Evolutionary conservation across 2,113 vertebrate genomes (phyloP).

Genomic region (Trichomycterus rosablanca): DNA sequence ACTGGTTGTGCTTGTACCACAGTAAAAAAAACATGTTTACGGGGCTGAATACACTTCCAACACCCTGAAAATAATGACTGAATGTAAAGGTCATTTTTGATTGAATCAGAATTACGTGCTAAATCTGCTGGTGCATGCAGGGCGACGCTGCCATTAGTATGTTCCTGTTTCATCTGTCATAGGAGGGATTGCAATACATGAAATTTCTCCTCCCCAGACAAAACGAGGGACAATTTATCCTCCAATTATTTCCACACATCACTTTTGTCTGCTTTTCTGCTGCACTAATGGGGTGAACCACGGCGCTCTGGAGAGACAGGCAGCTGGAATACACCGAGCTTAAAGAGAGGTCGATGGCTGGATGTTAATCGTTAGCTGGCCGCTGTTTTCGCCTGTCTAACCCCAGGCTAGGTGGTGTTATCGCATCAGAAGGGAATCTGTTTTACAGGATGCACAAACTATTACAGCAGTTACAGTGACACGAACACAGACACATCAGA

Average conservation of each 20-base stretch:
- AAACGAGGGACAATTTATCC: background rate
- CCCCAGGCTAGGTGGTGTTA: background rate
- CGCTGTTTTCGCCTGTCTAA: background rate
- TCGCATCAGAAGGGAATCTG: background rate
- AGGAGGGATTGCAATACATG: background rate
- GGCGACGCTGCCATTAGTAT: too few relatives aligned
- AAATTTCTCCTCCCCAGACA: background rate
- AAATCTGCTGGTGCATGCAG: too few relatives aligned
- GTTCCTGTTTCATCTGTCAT: background rate
- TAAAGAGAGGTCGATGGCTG: background rate
- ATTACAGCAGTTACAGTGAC: background rate
- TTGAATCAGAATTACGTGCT: too few relatives aligned
- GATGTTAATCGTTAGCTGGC: background rate
- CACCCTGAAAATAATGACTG: too few relatives aligned
- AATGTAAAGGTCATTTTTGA: too few relatives aligned
- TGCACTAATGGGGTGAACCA: conserved; percentile 4
- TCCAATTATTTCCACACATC: too few relatives aligned
- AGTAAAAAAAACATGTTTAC: too few relatives aligned
- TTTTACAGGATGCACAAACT: background rate
- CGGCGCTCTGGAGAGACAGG: background rate
- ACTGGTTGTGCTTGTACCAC: too few relatives aligned
- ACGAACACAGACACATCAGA: background rate
- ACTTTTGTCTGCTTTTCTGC: background rate
- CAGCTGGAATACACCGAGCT: background rate
- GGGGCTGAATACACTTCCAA: too few relatives aligned